These are phyloP conservation scores for Embidobia sp. DNA, from an alignment of 2,888 invertebrate species.

Conservation along the genomic window DNA sequence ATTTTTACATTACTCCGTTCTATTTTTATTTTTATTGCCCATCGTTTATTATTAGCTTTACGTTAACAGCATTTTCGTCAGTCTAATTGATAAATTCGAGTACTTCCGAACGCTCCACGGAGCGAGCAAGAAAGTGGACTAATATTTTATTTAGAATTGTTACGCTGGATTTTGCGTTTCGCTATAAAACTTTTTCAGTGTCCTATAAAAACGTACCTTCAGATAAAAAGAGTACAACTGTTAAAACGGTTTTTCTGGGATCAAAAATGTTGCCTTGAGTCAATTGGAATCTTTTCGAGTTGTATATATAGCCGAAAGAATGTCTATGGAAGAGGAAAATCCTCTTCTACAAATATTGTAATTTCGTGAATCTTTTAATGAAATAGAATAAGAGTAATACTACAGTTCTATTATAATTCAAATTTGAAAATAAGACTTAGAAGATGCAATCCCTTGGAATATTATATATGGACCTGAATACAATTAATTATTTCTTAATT, in stretches of 20 bases:
- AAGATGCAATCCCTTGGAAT: no score
- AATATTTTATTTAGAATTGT: slow-evolving; percentile 41
- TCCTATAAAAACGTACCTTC: slow-evolving; percentile 39
- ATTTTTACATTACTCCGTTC: no score
- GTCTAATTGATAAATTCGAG: slow-evolving; percentile 9
- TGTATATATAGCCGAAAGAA: slow-evolving; percentile 18
- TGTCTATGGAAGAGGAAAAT: slow-evolving; percentile 25
- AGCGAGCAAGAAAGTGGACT: neutral
- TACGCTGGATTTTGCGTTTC: slow-evolving; percentile 25
- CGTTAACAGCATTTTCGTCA: neutral
- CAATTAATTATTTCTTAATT: no score
- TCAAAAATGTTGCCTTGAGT: slow-evolving; percentile 45
- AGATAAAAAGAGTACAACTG: slow-evolving; percentile 26
- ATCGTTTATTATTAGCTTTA: neutral
- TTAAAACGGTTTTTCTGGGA: slow-evolving; percentile 39
- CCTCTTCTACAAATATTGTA: slow-evolving; percentile 29
- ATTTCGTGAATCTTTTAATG: slow-evolving; percentile 32
- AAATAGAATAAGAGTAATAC: slow-evolving; percentile 4
- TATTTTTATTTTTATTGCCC: no score
- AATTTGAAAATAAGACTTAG: neutral
- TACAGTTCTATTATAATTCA: neutral
- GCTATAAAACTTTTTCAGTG: slow-evolving; percentile 32
- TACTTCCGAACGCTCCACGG: neutral
- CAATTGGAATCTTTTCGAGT: slow-evolving; percentile 39
- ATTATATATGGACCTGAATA: no score